These are phyloP conservation scores for Zaprionus inermis DNA, from an alignment of 1,140 invertebrate genomes.

Conservation along the genomic window DNA sequence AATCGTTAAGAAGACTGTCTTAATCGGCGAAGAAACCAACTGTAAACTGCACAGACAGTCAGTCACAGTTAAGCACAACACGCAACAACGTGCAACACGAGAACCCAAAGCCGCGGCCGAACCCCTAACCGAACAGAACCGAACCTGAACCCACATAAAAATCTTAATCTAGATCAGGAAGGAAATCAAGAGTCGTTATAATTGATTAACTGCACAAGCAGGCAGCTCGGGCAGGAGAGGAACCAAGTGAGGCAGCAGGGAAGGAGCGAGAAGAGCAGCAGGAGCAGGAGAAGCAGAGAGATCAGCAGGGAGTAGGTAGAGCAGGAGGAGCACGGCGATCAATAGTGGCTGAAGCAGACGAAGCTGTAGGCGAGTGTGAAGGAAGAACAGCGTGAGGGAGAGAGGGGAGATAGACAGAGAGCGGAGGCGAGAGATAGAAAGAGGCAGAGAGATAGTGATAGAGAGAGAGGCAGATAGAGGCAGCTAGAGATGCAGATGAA, in stretches of 20 bases:
- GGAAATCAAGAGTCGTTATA: slow-evolving; percentile 84
- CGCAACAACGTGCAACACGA: slow-evolving; percentile 9
- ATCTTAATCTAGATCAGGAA: slow-evolving; percentile 84
- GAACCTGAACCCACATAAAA: slow-evolving; percentile 54
- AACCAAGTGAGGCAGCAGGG: slow-evolving; percentile 11
- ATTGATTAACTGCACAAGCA: slow-evolving; percentile 82
- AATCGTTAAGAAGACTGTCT: slow-evolving; percentile 56
- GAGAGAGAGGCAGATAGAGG: neutral
- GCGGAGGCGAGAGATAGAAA: neutral
- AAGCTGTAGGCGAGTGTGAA: neutral
- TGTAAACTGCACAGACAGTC: slow-evolving; percentile 3
- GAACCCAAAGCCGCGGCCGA: slow-evolving; percentile 10
- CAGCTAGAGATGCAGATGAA: slow-evolving; percentile 48
- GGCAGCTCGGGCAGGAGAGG: neutral
- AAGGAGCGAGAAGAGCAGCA: too few relatives aligned
- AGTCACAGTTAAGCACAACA: slow-evolving; percentile 10
- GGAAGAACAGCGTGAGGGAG: neutral
- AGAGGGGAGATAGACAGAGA: neutral
- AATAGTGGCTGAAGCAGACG: slow-evolving; percentile 11
- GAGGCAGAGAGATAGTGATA: neutral
- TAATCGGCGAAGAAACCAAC: slow-evolving; percentile 40
- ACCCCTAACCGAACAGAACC: slow-evolving; percentile 6
- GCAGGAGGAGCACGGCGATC: slow-evolving; percentile 36
- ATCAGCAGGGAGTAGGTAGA: slow-evolving; percentile 22
- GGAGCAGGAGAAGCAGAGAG: neutral